Evolutionary conservation across 1,140 invertebrate species (phyloP), one percentile per base, ranked within the genome.

Genomic region (Diorhabda elongata): DNA sequence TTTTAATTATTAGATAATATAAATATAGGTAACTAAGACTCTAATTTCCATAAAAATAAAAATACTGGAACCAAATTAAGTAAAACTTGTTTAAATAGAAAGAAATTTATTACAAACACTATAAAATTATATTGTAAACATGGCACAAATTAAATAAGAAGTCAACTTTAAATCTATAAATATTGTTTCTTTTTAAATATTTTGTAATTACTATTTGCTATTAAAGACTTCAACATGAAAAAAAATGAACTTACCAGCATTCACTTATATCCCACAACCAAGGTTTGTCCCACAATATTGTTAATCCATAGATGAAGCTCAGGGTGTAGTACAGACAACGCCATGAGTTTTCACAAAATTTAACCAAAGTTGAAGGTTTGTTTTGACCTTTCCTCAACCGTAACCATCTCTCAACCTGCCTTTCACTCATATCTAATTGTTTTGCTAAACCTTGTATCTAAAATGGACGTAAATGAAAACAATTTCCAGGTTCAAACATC

Each of bases 181-280:
- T 26, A 26, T 26, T 26, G 26, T 26, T 26, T 26, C 26, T 26
- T 26, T 26, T 26, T 26, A 26, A 26, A 26, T 26, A 26, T 26
- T 26, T 26, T 26, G 26, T 26, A 26, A 26, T 26, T 26, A 26
- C 26, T 26, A 26, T 1, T 26, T 26, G 26, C 26, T 26, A 26
- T 26, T 26, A 26, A 26, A 26, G 26, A 26, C 26, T 26, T 26
- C 26, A 26, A 26, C 1, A 26, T 26, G 26, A 26, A 26, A 26
- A 11, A 26, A 26, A 26, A 26, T 26, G 0, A 44, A 89, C 89
- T 78, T 93, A 91, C 87, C 95, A 98, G 81, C 95, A 97, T 75
- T 93, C 79, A 60, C 92, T 93, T 61, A 97, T 95, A 77, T 97
- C 90, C 93, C 92, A 97, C 71, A 98, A 85, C 94, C 95, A 98